Percentiles rank a stretch among this genome's conserved stretches.
Conservation (phyloP, 2,797 vertebrate species). For the Falco peregrinus region DNA sequence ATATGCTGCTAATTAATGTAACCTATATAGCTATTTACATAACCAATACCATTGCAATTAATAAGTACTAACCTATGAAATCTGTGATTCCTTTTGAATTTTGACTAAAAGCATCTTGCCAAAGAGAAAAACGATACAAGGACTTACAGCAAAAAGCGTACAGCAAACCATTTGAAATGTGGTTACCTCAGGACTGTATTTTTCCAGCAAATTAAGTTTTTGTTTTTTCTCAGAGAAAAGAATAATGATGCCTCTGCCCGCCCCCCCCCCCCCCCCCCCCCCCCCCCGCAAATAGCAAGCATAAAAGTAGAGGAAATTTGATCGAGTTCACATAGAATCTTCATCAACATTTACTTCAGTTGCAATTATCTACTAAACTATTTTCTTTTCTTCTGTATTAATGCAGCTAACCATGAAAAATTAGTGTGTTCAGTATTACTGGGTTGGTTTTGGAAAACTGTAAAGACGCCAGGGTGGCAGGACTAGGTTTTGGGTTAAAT, state of each 20-base stretch:
- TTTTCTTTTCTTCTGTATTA: background rate
- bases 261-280: too few relatives aligned
- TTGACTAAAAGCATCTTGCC: background rate
- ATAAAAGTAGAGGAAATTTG: background rate
- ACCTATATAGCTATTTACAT: background rate
- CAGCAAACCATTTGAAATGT: background rate
- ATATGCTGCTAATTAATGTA: background rate
- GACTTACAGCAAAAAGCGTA: background rate
- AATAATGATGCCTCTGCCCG: background rate
- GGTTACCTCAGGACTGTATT: background rate
- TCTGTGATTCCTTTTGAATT: background rate
- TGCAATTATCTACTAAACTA: background rate
- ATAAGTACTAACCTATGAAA: background rate
- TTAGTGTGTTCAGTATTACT: background rate
- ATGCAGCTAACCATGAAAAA: background rate
- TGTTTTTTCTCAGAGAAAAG: background rate
- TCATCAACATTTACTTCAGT: background rate
- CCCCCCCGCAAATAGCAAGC: background rate
- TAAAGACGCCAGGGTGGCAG: background rate
- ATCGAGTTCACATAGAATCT: background rate
- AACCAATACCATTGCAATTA: background rate
- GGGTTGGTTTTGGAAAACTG: background rate
- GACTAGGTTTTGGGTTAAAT: background rate
- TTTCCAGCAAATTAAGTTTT: background rate
- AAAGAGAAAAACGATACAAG: background rate